Percentiles rank a stretch among this genome's conserved stretches.
Evolutionary conservation across 2,113 vertebrate species (phyloP).

Genomic region (Oreotrochilus melanogaster): DNA sequence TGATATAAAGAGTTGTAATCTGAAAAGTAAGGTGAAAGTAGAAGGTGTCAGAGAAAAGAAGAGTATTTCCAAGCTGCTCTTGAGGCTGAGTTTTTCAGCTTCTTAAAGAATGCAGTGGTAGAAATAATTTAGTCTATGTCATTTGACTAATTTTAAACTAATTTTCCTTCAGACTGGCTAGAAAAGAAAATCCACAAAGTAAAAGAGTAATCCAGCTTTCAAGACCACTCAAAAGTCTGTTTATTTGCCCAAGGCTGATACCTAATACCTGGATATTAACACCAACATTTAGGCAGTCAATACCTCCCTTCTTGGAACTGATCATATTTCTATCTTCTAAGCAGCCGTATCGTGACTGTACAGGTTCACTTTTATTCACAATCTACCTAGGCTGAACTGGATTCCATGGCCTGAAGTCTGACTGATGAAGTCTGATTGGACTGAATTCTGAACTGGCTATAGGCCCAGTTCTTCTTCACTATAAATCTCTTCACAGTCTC

Average conservation of each 20-base stretch:
- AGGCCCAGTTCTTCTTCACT: neutral
- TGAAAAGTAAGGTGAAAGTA: neutral
- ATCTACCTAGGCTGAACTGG: neutral
- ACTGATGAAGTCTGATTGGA: neutral
- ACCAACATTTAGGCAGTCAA: neutral
- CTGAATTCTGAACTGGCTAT: neutral
- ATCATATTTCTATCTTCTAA: neutral
- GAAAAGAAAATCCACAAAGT: neutral
- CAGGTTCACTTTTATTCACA: neutral
- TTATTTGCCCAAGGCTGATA: neutral
- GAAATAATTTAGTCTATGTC: neutral
- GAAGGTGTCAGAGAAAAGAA: neutral
- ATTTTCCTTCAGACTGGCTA: neutral
- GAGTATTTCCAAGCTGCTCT: neutral
- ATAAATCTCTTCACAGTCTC: neutral
- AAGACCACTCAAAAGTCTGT: neutral
- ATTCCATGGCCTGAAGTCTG: neutral
- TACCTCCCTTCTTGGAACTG: neutral
- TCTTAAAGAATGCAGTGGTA: neutral
- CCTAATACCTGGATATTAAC: neutral
- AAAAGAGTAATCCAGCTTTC: neutral
- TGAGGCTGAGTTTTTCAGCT: neutral
- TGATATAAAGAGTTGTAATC: neutral
- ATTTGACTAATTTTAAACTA: neutral
- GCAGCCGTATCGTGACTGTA: neutral